Evolutionary conservation across 1,140 invertebrate genomes (phyloP), one percentile per base, ranked within the genome.

Genomic region (Mizuhopecten yessoensis): DNA sequence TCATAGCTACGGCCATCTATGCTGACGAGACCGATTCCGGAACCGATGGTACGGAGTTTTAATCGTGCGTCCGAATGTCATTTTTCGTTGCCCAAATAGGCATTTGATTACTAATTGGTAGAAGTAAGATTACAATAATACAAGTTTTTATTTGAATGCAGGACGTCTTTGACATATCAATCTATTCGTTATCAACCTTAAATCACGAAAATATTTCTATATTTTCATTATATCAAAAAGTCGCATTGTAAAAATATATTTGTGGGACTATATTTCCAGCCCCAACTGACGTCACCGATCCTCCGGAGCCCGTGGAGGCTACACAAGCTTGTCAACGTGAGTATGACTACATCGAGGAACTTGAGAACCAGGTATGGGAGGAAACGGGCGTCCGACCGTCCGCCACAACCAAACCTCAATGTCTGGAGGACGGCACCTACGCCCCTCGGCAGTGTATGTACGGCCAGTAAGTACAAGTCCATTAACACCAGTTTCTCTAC

Each of bases 291-390:
- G 57, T 75, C 23, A 75, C 57, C 1, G 57, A 75, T 29, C 23
- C n/a, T 11, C 57, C 57, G 15, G 57, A 75, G 23, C 1, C 23
- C 3, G 57, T 3, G 23, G 57, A 75, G 17, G n/a, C 57, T 75
- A 75, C 57, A 29, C 23, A 75, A 75, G 17, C 57, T 5, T 75
- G 57, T 75, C 57, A 75, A n/a, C 1, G n/a, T 5, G 57, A 75
- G 57, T 75, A 29, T 75, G 57, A 75, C n/a, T 75, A 75, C 23
- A 75, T 75, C 9, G 23, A 75, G 57, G 57, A 75, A 9, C 23
- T 75, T 23, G 57, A 75, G 57, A 75, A 75, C 57, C 57, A 75
- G 23, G 57, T 75, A 1, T 75, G 57, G 57, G 57, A 75, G 57
- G 57, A 75, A n/a, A 75, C 57, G n/a, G 57, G 57, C 11, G 57